Conservation (phyloP, 2,113 vertebrate genomes). For the Chaetorhynchus papuensis region DNA sequence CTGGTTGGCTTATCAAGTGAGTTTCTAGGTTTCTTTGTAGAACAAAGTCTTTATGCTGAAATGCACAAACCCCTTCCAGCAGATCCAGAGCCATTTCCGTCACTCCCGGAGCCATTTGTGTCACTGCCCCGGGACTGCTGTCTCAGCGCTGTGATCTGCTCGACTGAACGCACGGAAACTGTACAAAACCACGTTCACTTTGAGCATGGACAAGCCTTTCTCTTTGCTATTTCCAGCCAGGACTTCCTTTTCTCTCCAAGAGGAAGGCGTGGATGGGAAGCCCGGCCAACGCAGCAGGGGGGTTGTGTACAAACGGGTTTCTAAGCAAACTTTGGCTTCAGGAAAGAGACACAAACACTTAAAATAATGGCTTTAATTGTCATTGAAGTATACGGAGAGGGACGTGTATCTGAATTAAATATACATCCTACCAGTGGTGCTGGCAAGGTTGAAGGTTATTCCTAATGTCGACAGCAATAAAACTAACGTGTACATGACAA, state of each 20-base stretch:
- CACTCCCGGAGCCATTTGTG: conserved; percentile 9
- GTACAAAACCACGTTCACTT: conserved; percentile 61
- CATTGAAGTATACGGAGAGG: conserved; percentile 57
- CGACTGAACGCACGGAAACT: conserved; percentile 31
- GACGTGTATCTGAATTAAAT: conserved; percentile 75
- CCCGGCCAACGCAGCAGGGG: background rate
- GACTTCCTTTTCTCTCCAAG: conserved; percentile 48
- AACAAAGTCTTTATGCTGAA: conserved; percentile 67
- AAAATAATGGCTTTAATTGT: conserved; percentile 81
- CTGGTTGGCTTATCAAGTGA: conserved; percentile 41
- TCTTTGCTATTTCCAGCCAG: conserved; percentile 55
- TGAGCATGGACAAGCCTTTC: conserved; percentile 38
- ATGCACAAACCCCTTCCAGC: conserved; percentile 25
- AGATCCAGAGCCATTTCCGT: conserved; percentile 44
- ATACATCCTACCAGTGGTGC: conserved; percentile 71
- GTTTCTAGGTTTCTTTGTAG: conserved; percentile 42
- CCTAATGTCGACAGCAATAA: conserved; percentile 67
- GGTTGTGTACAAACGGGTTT: background rate
- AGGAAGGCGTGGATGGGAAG: background rate
- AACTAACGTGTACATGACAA: conserved; percentile 65
- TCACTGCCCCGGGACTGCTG: background rate
- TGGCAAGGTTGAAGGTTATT: conserved; percentile 59
- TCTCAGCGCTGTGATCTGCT: background rate
- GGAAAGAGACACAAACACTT: conserved; percentile 72
- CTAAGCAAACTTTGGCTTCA: conserved; percentile 73